Evolutionary conservation across 2,113 vertebrate genomes (phyloP), one percentile per base, ranked within the genome.

Genomic region (Toxotes chatareus): DNA sequence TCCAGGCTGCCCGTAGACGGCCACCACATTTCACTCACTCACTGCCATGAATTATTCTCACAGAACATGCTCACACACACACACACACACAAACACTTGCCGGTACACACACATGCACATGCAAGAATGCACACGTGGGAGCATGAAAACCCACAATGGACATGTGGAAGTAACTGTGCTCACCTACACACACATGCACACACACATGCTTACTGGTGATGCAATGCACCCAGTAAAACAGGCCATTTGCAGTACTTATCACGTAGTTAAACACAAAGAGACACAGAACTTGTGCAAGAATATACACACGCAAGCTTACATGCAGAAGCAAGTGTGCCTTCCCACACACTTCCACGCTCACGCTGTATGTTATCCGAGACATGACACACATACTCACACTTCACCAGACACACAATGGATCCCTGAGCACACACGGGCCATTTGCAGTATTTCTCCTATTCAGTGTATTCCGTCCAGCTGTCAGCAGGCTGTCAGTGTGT

Each of bases 401-500:
- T 56, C 47, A 56, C 4, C 49, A 65, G 59, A 53, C 64, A 23
- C 73, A 92, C 86, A 92, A 85, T 78, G 77, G 78, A 66, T 77
- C 51, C 62, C 69, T 7, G 69, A 67, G 87, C 79, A 81, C 84
- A 90, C 77, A 76, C 64, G 66, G 64, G 80, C 89, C 86, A 69
- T 85, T 88, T 87, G 88, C 74, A 73, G 76, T 78, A 87, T 91
- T 94, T 91, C 90, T 90, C 83, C 69, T 66, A 62, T 82, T 91
- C 87, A 92, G 86, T 46, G 85, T 61, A n/a, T 82, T 78, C 63
- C 44, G 84, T 90, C 83, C 86, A 76, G 91, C 92, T 93, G 93
- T 94, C 93, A 92, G 85, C 82, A 32, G 84, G 68, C 88, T 92
- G 92, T 93, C 93, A 90, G 70, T 40, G 76, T 31, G 76, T 67